Conservation (phyloP, 1,140 invertebrate species). For the Drosophila arawakana region DNA sequence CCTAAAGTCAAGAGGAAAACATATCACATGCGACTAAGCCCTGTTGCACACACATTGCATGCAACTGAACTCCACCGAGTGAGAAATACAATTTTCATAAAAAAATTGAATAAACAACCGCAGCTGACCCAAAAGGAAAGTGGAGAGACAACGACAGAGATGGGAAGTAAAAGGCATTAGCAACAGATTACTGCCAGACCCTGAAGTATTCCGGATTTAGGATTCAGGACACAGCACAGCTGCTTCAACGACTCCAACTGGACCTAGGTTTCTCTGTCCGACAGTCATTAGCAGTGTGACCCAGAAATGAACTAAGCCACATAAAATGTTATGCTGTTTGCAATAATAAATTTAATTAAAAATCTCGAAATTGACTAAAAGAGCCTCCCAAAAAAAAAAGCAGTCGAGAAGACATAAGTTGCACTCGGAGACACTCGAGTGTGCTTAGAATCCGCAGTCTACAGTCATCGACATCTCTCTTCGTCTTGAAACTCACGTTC, state of each 20-base stretch:
- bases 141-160: conserved; percentile 10
- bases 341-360: conserved; percentile 76
- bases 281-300: conserved; percentile 74
- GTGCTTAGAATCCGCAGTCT: neutral
- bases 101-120: conserved; percentile 63
- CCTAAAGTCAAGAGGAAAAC: conserved; percentile 15
- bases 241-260: conserved; percentile 1
- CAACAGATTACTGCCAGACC: conserved; percentile 59
- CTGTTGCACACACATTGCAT: conserved; percentile 39
- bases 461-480: neutral
- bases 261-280: conserved; percentile 16
- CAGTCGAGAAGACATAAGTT: conserved; percentile 1
- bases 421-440: conserved; percentile 6
- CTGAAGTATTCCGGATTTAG: conserved; percentile 4
- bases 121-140: conserved; percentile 5
- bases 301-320: conserved; percentile 69
- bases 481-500: conserved; percentile 23
- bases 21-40: conserved; percentile 34
- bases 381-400: neutral
- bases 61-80: conserved; percentile 35
- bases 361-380: conserved; percentile 52
- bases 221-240: conserved; percentile 8
- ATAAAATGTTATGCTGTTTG: conserved; percentile 76
- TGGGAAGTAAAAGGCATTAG: conserved; percentile 60
- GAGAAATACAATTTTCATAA: conserved; percentile 63